Percentiles rank a stretch among this genome's conserved stretches.
Conservation (phyloP, 2,888 invertebrate species). For the Callyntrura guangdongensis region DNA sequence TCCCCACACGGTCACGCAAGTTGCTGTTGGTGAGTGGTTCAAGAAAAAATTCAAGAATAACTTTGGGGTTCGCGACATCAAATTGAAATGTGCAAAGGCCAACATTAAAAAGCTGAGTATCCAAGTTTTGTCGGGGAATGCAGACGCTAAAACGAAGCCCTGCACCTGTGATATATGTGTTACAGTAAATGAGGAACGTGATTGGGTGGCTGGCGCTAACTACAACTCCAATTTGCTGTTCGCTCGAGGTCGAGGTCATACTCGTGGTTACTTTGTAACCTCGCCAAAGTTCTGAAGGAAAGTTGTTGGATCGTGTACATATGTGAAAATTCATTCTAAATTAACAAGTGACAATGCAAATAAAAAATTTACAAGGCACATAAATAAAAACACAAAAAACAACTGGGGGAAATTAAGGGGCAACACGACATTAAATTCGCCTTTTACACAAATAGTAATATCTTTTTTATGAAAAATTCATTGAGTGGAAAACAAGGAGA, state of each 20-base stretch:
- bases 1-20: not conserved
- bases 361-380: no score
- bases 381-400: no score
- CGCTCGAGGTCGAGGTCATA: not conserved
- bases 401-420: no score
- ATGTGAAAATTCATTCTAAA: no score
- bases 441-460: no score
- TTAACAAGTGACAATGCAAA: no score
- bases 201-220: not conserved
- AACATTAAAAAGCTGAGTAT: conserved; percentile 43
- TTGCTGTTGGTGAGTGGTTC: conserved; percentile 18
- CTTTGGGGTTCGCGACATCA: not conserved
- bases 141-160: not conserved
- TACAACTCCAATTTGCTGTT: not conserved
- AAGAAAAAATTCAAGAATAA: not conserved
- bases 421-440: no score
- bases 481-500: no score
- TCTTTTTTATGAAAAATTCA: no score
- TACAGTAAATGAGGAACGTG: not conserved
- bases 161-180: not conserved
- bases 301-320: no score
- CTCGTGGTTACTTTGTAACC: conserved; percentile 4
- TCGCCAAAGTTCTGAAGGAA: conserved; percentile 8
- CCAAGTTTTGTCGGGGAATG: conserved; percentile 23
- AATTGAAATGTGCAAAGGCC: conserved; percentile 13